phyloP scores from a whole-genome alignment of 2,113 vertebrate genomes.

The Hydrolagus affinis region DNA sequence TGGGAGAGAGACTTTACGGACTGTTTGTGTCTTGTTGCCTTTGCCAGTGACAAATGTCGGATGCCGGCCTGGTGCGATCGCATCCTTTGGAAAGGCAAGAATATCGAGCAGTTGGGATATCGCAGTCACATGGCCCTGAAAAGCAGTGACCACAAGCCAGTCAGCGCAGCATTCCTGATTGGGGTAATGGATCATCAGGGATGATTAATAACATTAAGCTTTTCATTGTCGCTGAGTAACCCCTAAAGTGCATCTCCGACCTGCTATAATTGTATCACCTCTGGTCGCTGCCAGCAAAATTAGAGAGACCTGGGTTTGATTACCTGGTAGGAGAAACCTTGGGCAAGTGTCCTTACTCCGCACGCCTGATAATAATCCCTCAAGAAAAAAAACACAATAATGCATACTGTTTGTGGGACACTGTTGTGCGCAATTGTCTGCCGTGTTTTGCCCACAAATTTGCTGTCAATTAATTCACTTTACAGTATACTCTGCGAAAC shows the following conservation, averaged over 20 bases:
- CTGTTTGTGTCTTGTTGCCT: background rate
- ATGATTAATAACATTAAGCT: background rate
- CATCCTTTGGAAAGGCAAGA: slow-evolving; percentile 83
- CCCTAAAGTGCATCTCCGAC: too few relatives aligned
- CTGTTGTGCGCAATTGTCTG: background rate
- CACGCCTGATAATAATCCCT: too few relatives aligned
- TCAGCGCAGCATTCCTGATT: slow-evolving; percentile 74
- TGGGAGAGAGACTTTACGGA: background rate
- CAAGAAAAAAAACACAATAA: too few relatives aligned
- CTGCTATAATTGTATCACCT: too few relatives aligned
- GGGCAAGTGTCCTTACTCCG: too few relatives aligned
- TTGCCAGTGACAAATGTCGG: slow-evolving; percentile 81
- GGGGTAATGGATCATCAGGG: slow-evolving; percentile 58
- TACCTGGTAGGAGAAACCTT: too few relatives aligned
- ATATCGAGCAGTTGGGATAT: slow-evolving; percentile 72
- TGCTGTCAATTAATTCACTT: too few relatives aligned
- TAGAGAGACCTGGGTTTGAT: too few relatives aligned
- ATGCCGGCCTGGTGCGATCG: slow-evolving; percentile 92
- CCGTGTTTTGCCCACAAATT: too few relatives aligned
- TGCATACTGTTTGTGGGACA: background rate
- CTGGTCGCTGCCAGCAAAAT: too few relatives aligned
- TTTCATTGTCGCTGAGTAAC: too few relatives aligned
- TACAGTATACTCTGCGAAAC: too few relatives aligned
- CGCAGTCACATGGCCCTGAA: slow-evolving; percentile 82
- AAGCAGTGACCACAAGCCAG: slow-evolving; percentile 94